Evolutionary conservation across 1,140 invertebrate genomes (phyloP), one percentile per base, ranked within the genome.

Genomic region (Procambarus virginalis): DNA sequence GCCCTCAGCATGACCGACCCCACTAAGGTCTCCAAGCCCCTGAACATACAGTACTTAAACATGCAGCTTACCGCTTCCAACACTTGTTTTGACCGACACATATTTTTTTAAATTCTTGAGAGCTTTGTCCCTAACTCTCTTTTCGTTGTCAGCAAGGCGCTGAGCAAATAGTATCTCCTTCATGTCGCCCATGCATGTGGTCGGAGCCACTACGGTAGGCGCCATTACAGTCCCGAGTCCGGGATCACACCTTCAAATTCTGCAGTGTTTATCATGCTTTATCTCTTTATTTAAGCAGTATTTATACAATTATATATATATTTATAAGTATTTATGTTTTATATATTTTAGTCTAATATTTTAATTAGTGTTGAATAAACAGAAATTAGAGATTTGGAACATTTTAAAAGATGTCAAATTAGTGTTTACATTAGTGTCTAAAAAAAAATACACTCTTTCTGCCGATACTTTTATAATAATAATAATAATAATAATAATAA

Each of bases 151-250:
- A 48, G 70, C 82, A 17, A 77, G 73, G 70, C 82, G 93, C 93
- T 93, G 94, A 94, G 95, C 94, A 82, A 88, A 93, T 94, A 95
- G 2, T 94, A 94, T 86, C 94, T 95, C 70, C 94, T 92, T 0
- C 22, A 79, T 46, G 6, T 3, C 34, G 1, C 68, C 68, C 68
- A 73, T 6, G 68, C 22, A 45, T 4, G 68, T 9, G 1, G n/a
- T 5, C n/a, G n/a, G 8, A 8, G 68, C 68, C n/a, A 73, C 22
- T 1, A 2, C 22, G 4, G 68, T 5, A 2, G 68, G 68, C 22
- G 22, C n/a, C 68, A 73, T 73, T 73, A 22, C 0, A 20, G 51
- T 12, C 64, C 2, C 20, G 17, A n/a, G 12, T 17, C 14, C 17
- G 6, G n/a, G 10, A 8, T n/a, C 3, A 73, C 68, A 73, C 2